phyloP scores from a whole-genome alignment of 2,888 invertebrate genomes.

The Lycophotia porphyrea region DNA sequence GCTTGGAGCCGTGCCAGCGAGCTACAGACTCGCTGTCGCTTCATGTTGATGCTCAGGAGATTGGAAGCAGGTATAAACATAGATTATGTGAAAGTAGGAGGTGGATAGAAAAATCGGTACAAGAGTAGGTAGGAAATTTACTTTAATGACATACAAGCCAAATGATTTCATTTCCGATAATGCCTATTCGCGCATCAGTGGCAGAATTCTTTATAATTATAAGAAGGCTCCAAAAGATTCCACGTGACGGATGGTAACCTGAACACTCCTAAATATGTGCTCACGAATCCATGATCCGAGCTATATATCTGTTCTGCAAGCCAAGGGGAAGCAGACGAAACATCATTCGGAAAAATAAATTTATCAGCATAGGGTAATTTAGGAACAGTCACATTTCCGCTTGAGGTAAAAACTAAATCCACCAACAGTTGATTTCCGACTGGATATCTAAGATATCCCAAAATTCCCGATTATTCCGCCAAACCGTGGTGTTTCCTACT shows the following conservation, averaged over 20 bases:
- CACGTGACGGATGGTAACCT: not conserved
- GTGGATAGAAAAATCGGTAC: not conserved
- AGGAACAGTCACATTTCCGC: not conserved
- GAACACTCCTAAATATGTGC: not conserved
- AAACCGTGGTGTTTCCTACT: not conserved
- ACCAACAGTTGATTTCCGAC: not conserved
- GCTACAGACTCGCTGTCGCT: constrained; percentile 61
- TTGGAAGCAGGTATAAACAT: constrained; percentile 53
- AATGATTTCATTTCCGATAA: not conserved
- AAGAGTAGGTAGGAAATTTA: not conserved
- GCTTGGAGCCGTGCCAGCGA: constrained; percentile 59
- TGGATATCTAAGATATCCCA: not conserved
- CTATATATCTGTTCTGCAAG: not conserved
- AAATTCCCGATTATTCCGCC: not conserved
- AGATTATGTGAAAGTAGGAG: constrained; percentile 25
- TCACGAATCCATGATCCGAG: not conserved
- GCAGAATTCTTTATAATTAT: not conserved
- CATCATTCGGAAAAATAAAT: not conserved
- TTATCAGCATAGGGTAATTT: not conserved
- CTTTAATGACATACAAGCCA: not conserved
- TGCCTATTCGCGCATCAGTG: not conserved
- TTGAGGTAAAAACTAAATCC: not conserved
- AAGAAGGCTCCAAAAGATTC: not conserved
- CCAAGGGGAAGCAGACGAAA: not conserved
- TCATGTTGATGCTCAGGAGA: constrained; percentile 27